Evolutionary conservation across 1,140 invertebrate genomes (phyloP).

Genomic region (Drosophila ambigua): DNA sequence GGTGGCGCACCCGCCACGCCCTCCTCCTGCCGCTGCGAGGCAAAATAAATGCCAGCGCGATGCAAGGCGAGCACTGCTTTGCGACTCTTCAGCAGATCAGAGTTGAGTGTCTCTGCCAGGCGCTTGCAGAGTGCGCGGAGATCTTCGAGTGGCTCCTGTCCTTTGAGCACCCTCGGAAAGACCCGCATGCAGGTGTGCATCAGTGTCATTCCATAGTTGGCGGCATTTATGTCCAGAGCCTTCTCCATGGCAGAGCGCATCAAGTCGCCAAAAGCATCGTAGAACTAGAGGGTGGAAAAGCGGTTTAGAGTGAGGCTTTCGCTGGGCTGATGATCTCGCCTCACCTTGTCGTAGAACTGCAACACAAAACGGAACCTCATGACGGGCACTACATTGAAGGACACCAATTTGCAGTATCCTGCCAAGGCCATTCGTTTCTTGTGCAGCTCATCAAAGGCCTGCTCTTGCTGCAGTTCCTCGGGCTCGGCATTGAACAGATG

Average conservation of each 20-base stretch:
- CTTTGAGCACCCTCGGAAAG: constrained; percentile 17
- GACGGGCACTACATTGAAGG: constrained; percentile 47
- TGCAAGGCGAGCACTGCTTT: constrained; percentile 33
- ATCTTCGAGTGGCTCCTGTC: constrained; percentile 24
- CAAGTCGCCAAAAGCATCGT: constrained; percentile 42
- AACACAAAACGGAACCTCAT: constrained; percentile 43
- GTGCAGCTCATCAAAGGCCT: neutral
- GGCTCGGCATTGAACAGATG: constrained; percentile 13
- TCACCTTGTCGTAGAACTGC: constrained; percentile 49
- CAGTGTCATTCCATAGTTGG: constrained; percentile 61
- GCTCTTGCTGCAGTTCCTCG: neutral
- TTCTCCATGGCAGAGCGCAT: constrained; percentile 47
- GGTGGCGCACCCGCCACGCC: constrained; percentile 5
- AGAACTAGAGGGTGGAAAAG: constrained; percentile 15
- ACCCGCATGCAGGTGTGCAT: constrained; percentile 48
- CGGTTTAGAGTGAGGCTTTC: no score
- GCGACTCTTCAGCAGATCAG: constrained; percentile 24
- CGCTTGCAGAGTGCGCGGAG: constrained; percentile 21
- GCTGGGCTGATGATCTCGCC: neutral
- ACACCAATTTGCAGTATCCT: constrained; percentile 55
- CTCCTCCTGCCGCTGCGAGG: neutral
- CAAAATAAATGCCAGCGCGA: constrained; percentile 50
- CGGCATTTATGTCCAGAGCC: constrained; percentile 27
- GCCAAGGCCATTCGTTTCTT: constrained; percentile 28
- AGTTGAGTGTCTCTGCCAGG: constrained; percentile 26